phyloP scores from a whole-genome alignment of 30 jellyfish, hydroid and myxozoan genomes.

The Sanderia malayensis region DNA sequence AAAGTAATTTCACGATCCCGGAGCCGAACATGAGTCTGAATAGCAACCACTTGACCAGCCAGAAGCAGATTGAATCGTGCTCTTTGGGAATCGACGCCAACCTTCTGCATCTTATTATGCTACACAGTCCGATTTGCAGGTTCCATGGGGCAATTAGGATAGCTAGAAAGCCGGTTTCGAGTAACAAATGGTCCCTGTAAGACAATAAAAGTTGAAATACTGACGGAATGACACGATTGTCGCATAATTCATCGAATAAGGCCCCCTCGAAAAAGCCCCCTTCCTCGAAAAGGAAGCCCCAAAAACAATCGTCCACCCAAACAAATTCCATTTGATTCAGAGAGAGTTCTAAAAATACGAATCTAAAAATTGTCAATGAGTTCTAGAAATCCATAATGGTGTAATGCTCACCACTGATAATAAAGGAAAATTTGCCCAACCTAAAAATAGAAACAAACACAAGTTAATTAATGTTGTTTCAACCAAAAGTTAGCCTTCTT shows the following conservation, averaged over 20 bases:
- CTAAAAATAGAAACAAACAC: conserved; percentile 6
- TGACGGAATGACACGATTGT: background rate
- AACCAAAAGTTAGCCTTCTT: too few relatives aligned
- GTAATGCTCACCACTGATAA: conserved; percentile 55
- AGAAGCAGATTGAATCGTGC: conserved; percentile 49
- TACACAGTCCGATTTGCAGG: conserved; percentile 68
- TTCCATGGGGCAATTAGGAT: conserved; percentile 63
- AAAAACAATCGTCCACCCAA: too few relatives aligned
- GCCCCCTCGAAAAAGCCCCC: too few relatives aligned
- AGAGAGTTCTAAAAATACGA: too few relatives aligned
- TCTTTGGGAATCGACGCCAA: conserved; percentile 1
- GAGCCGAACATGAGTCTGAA: conserved; percentile 66
- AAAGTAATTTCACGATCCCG: conserved; percentile 61
- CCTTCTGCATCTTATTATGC: conserved; percentile 36
- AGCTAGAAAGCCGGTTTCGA: conserved; percentile 60
- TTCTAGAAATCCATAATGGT: too few relatives aligned
- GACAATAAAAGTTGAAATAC: background rate
- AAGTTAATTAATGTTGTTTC: too few relatives aligned
- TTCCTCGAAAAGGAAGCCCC: too few relatives aligned
- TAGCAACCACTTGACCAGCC: conserved; percentile 66
- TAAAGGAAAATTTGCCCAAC: conserved; percentile 67
- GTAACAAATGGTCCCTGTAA: conserved; percentile 62
- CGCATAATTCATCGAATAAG: too few relatives aligned
- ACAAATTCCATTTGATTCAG: too few relatives aligned
- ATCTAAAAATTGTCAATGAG: too few relatives aligned